A percentile compares a stretch with the other conserved stretches of the same genome.
Conservation (phyloP, 2,888 invertebrate species). For the Tridacna gigas region DNA sequence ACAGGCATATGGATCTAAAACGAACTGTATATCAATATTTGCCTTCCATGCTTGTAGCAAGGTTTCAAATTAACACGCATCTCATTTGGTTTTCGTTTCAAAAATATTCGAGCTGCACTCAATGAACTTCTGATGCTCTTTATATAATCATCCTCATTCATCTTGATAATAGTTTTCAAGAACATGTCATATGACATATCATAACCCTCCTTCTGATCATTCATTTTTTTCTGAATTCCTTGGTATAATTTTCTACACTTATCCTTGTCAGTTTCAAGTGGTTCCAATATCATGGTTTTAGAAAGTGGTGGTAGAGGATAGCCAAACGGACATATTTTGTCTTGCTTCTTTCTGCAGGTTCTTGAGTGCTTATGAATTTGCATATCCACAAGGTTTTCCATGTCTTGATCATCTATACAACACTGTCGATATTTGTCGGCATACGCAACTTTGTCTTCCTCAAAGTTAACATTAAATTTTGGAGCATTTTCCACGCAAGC, state of each 20-base stretch:
- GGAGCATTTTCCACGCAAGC: constrained; percentile 60
- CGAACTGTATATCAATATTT: too few species aligned
- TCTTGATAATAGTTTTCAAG: neutral
- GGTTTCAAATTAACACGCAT: constrained; percentile 13
- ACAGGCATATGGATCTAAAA: too few species aligned
- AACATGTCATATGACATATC: constrained; percentile 16
- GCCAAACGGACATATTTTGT: constrained; percentile 12
- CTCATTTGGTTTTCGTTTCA: constrained; percentile 10
- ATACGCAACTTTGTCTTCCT: constrained; percentile 38
- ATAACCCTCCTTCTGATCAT: constrained; percentile 19
- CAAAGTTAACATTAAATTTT: constrained; percentile 33
- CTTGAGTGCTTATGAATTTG: constrained; percentile 31
- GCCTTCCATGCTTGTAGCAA: too few species aligned
- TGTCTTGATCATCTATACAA: constrained; percentile 1
- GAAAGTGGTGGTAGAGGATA: constrained; percentile 20
- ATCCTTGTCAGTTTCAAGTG: constrained; percentile 13
- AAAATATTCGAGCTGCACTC: too few species aligned
- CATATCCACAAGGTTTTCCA: neutral
- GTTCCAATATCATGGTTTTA: constrained; percentile 13
- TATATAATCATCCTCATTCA: constrained; percentile 2
- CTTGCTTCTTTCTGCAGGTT: constrained; percentile 25
- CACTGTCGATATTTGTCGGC: constrained; percentile 54
- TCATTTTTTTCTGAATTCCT: constrained; percentile 10
- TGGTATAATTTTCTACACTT: constrained; percentile 9
- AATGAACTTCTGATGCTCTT: constrained; percentile 6